phyloP scores from a whole-genome alignment of 2,797 vertebrate species.

The Sebastes wilsoni region DNA sequence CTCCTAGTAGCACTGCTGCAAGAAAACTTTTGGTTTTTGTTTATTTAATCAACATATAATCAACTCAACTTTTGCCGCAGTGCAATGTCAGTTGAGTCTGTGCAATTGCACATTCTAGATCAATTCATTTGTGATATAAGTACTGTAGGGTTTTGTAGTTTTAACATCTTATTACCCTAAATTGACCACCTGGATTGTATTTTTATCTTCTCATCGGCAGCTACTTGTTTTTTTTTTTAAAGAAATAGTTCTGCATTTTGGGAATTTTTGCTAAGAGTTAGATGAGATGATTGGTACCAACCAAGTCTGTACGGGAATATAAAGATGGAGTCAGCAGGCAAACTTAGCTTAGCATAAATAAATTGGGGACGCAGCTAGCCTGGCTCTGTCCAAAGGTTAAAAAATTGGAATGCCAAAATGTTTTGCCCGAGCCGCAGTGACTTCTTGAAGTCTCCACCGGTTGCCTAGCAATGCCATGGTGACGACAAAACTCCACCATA shows the following conservation, averaged over 20 bases:
- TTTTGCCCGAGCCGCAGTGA: not conserved
- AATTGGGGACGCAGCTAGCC: not conserved
- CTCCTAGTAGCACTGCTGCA: not conserved
- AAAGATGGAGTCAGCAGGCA: not conserved
- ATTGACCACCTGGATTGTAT: not conserved
- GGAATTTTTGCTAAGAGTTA: rapidly evolving
- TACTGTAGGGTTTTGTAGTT: not conserved
- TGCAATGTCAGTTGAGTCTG: rapidly evolving
- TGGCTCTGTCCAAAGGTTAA: not conserved
- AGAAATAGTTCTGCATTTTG: not conserved
- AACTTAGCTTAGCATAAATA: not conserved
- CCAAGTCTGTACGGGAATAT: rapidly evolving
- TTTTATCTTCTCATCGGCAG: not conserved
- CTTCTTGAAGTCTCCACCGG: not conserved
- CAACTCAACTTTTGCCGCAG: not conserved
- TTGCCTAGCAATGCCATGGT: not conserved
- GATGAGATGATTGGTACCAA: not conserved
- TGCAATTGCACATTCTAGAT: not conserved
- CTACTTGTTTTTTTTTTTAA: not conserved
- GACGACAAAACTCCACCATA: not conserved
- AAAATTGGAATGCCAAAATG: rapidly evolving
- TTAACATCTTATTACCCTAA: not conserved
- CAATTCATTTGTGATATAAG: not conserved
- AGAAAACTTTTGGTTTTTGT: not conserved
- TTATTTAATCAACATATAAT: not conserved